Conservation (phyloP, 2,113 vertebrate genomes). For the Myxocyprinus asiaticus region DNA sequence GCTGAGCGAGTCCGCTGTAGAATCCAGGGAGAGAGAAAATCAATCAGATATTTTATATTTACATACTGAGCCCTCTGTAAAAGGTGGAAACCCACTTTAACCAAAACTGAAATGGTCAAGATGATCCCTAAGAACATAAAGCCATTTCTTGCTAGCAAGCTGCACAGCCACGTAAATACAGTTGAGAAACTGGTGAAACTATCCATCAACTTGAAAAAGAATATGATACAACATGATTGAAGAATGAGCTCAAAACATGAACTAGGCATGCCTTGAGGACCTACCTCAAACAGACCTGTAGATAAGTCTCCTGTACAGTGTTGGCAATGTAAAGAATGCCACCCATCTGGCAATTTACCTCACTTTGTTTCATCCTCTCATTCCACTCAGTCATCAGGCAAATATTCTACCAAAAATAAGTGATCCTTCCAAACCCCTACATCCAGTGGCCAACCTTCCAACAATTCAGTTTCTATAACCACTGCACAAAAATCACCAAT, state of each 20-base stretch:
- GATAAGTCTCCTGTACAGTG: not conserved
- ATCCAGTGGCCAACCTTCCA: not conserved
- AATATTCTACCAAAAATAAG: no score
- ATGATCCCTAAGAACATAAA: not conserved
- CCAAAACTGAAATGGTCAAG: not conserved
- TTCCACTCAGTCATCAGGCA: not conserved
- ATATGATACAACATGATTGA: not conserved
- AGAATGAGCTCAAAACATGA: no score
- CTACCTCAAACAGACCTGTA: no score
- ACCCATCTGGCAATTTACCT: no score
- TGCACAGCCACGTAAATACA: not conserved
- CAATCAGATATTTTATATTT: not conserved
- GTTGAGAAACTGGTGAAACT: not conserved
- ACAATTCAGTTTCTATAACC: not conserved
- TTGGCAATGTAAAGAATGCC: not conserved
- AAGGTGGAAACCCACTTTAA: not conserved
- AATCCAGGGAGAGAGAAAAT: no score
- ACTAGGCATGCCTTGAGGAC: no score
- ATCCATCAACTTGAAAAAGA: not conserved
- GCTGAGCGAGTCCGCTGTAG: not conserved
- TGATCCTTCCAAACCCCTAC: no score
- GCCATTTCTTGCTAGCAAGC: not conserved
- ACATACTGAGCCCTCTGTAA: not conserved
- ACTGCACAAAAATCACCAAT: no score
- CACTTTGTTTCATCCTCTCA: no score